These are phyloP conservation scores for Trissolcus basalis DNA, from an alignment of 1,140 invertebrate species.

Conservation along the genomic window DNA sequence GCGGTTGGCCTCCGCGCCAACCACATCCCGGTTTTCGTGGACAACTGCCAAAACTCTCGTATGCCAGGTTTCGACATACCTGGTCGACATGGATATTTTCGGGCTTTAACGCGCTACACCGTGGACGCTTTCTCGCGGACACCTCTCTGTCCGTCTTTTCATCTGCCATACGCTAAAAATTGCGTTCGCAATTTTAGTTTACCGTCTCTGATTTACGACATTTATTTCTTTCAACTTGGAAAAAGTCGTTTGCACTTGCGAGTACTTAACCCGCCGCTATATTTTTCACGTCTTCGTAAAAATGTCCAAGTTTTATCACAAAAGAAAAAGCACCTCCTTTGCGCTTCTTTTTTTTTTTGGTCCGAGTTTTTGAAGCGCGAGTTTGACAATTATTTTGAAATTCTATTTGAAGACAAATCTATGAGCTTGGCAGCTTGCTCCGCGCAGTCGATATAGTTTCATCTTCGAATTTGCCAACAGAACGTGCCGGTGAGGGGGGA, in stretches of 20 bases:
- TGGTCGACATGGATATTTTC: slow-evolving; percentile 75
- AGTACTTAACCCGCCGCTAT: too few relatives aligned
- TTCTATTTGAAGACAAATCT: slow-evolving; percentile 33
- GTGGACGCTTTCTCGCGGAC: slow-evolving; percentile 54
- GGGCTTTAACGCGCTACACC: slow-evolving; percentile 67
- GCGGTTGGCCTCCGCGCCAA: slow-evolving; percentile 56
- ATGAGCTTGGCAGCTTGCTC: slow-evolving; percentile 19
- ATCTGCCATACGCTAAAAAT: slow-evolving; percentile 29
- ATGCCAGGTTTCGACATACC: slow-evolving; percentile 68
- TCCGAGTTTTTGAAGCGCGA: neutral
- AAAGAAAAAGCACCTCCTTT: too few relatives aligned
- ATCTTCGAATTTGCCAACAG: slow-evolving; percentile 24
- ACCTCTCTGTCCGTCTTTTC: slow-evolving; percentile 35
- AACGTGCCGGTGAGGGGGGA: slow-evolving; percentile 22
- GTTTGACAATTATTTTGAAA: slow-evolving; percentile 12
- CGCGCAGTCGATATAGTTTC: slow-evolving; percentile 20
- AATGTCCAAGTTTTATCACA: too few relatives aligned
- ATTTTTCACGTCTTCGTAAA: too few relatives aligned
- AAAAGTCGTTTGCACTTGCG: too few relatives aligned
- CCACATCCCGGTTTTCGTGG: slow-evolving; percentile 58
- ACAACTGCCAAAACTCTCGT: slow-evolving; percentile 62
- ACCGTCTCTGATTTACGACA: neutral
- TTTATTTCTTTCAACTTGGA: neutral
- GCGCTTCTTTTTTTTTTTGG: too few relatives aligned
- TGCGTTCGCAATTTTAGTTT: slow-evolving; percentile 19